A percentile compares a stretch with the other conserved stretches of the same genome.
Evolutionary conservation across 2,797 vertebrate species (phyloP).

Genomic region (Gymnocypris eckloni): DNA sequence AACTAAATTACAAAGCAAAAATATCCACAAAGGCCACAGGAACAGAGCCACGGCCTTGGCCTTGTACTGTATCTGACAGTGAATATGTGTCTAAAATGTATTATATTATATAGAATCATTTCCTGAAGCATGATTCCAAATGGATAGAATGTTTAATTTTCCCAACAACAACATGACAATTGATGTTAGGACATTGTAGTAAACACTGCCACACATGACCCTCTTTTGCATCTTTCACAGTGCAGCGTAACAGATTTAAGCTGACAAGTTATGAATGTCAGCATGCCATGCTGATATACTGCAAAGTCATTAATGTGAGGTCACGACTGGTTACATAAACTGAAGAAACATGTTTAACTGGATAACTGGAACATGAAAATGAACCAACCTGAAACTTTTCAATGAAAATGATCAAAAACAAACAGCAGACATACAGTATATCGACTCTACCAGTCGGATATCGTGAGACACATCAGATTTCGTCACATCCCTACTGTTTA

Average conservation of each 20-base stretch:
- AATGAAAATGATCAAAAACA: not conserved
- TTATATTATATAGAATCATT: not conserved
- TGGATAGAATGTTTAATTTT: not conserved
- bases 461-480: too few species aligned
- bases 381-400: too few species aligned
- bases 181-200: not conserved
- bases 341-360: not conserved
- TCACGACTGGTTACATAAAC: not conserved
- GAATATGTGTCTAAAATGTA: not conserved
- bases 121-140: not conserved
- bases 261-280: not conserved
- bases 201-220: not conserved
- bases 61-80: not conserved
- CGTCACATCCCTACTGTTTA: too few species aligned
- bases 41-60: not conserved
- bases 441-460: too few species aligned
- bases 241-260: not conserved
- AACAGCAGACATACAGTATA: not conserved
- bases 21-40: not conserved
- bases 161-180: not conserved
- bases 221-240: not conserved
- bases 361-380: not conserved
- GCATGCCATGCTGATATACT: not conserved
- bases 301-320: not conserved
- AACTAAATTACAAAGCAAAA: not conserved